phyloP scores from a whole-genome alignment of 2,113 vertebrate species.

The Fulmarus glacialis region DNA sequence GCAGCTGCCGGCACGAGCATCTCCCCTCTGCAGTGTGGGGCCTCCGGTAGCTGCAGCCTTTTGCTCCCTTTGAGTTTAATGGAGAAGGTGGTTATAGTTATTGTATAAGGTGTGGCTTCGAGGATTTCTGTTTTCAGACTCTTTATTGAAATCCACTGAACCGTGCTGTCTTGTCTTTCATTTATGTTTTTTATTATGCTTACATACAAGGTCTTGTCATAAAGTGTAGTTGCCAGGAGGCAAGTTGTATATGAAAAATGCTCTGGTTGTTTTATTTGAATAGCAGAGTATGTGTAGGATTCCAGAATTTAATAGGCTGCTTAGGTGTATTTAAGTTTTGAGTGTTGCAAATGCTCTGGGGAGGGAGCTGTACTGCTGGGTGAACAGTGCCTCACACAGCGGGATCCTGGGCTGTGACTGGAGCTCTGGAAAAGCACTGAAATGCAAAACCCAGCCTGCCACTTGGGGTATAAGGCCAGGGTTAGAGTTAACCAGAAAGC shows the following conservation, averaged over 20 bases:
- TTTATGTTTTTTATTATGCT: slow-evolving; percentile 6
- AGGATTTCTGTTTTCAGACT: slow-evolving; percentile 11
- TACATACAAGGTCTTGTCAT: background rate
- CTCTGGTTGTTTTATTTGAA: background rate
- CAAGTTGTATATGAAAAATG: background rate
- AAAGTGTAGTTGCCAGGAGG: slow-evolving; percentile 15
- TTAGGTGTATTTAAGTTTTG: background rate
- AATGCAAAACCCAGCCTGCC: background rate
- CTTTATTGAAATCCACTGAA: slow-evolving; percentile 3
- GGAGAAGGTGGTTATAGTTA: background rate
- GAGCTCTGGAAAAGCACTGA: background rate
- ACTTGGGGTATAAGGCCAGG: background rate
- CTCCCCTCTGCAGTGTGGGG: background rate
- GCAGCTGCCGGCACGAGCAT: background rate
- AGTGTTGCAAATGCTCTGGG: background rate
- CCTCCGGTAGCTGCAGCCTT: background rate
- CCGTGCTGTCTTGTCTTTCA: background rate
- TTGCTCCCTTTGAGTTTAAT: background rate
- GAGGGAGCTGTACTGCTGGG: background rate
- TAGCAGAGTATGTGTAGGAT: background rate
- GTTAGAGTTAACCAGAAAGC: background rate
- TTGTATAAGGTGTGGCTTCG: background rate
- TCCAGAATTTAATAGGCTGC: background rate
- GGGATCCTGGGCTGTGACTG: background rate
- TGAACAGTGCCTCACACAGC: background rate